Conservation (phyloP, 2,888 invertebrate species). For the Heliconius sara region DNA sequence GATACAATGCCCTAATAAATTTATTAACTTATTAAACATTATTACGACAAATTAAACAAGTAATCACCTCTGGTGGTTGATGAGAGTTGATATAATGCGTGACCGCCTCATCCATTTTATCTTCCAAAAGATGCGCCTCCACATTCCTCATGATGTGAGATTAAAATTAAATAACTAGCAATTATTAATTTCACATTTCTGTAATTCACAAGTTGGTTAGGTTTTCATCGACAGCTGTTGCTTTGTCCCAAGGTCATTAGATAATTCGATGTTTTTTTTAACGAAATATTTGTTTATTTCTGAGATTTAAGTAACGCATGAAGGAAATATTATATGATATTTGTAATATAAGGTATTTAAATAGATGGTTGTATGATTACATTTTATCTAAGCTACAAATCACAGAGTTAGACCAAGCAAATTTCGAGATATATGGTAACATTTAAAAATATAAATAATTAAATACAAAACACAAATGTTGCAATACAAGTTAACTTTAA, state of each 20-base stretch:
- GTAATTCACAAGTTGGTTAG: slow-evolving; percentile 51
- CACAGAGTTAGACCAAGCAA: slow-evolving; percentile 30
- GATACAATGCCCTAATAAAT: slow-evolving; percentile 19
- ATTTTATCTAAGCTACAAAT: slow-evolving; percentile 33
- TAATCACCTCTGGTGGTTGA: slow-evolving; percentile 66
- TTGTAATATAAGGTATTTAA: background rate
- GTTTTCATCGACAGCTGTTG: slow-evolving; percentile 58
- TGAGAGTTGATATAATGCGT: slow-evolving; percentile 78
- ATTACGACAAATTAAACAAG: slow-evolving; percentile 30
- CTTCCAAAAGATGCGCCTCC: slow-evolving; percentile 63
- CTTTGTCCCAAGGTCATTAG: slow-evolving; percentile 51
- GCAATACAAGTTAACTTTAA: background rate
- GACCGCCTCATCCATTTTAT: slow-evolving; percentile 77
- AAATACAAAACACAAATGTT: background rate
- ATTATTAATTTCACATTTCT: slow-evolving; percentile 52
- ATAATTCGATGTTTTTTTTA: slow-evolving; percentile 44
- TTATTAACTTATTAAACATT: slow-evolving; percentile 17
- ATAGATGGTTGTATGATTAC: slow-evolving; percentile 1
- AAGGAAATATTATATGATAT: background rate
- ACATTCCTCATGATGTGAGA: slow-evolving; percentile 65
- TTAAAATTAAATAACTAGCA: slow-evolving; percentile 42
- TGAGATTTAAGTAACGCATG: background rate
- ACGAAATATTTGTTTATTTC: background rate
- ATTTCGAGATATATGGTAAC: slow-evolving; percentile 6
- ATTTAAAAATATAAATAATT: background rate